Evolutionary conservation across 30 jellyfish, hydroid and myxozoan species (phyloP).

Genomic region (Chrysaora quinquecirrha): DNA sequence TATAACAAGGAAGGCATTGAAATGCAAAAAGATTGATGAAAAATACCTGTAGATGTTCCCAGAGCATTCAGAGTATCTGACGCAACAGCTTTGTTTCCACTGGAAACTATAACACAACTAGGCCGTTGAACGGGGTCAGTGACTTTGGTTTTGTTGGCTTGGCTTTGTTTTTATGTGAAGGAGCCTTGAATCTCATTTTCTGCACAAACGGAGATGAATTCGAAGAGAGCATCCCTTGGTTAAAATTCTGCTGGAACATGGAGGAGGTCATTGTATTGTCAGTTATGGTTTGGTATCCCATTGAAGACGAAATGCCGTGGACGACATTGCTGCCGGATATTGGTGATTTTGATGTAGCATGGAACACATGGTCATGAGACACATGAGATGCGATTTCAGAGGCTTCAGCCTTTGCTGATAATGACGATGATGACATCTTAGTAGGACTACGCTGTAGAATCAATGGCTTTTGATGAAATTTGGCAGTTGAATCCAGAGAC

Average conservation of each 20-base stretch:
- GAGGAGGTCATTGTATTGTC: background rate
- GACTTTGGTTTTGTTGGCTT: slow-evolving; percentile 82
- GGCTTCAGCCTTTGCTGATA: background rate
- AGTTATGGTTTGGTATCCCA: background rate
- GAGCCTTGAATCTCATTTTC: slow-evolving; percentile 87
- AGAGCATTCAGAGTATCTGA: slow-evolving; percentile 64
- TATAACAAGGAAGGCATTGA: too few species aligned
- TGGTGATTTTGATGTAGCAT: background rate
- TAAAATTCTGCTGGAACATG: background rate
- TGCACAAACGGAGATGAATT: slow-evolving; percentile 38
- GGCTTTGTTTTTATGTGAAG: slow-evolving; percentile 74
- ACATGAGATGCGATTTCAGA: background rate
- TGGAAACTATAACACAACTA: slow-evolving; percentile 2
- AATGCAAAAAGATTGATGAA: too few species aligned
- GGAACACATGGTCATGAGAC: background rate
- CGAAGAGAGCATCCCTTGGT: slow-evolving; percentile 8
- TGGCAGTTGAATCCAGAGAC: slow-evolving; percentile 32
- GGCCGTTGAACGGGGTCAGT: slow-evolving; percentile 60
- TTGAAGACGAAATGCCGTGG: background rate
- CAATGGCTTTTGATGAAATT: slow-evolving; percentile 75
- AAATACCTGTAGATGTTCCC: slow-evolving; percentile 64
- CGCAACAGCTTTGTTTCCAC: slow-evolving; percentile 4
- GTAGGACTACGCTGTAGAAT: slow-evolving; percentile 88
- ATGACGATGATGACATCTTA: slow-evolving; percentile 1
- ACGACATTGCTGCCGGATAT: background rate